Evolutionary conservation across 1,140 invertebrate species (phyloP), one percentile per base, ranked within the genome.

Genomic region (Lutraria rhynchaena): DNA sequence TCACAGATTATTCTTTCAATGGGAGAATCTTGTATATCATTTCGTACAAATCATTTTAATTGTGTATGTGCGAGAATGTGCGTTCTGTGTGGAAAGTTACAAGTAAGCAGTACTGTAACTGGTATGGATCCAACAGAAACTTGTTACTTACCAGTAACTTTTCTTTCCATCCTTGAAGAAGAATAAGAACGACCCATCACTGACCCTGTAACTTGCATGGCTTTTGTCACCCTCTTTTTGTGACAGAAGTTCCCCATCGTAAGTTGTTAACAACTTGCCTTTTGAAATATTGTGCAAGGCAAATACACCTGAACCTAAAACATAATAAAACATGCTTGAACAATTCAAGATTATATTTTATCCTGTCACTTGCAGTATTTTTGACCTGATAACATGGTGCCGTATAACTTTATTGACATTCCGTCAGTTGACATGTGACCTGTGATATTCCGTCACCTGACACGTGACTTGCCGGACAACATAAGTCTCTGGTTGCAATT

Each of bases 261-360:
- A 61, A 17, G 27, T 13, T 13, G 27, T 24, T 61, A 61, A 29
- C 27, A 61, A 29, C 27, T 29, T 13, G 58, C 58, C 58, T 17
- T 61, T 61, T 31, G 15, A 22, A n/a, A 61, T 61, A n/a, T 61
- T n/a, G 27, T 24, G 27, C 27, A 27, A 15, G 13, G 58, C 58
- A 61, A 61, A 61, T 17, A 61, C 58, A n/a, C 58, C 58, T 61
- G 58, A 61, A 61, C 58, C 58, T 61, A 35, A 61, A 61, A 61
- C 33, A 35, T 29, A 61, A 61, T 29, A 61, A 61, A 22, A 61
- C 58, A 61, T n/a, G n/a, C n/a, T n/a, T n/a, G n/a, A n/a, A n/a
- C n/a, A n/a, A n/a, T n/a, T n/a, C n/a, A n/a, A n/a, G n/a, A n/a
- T n/a, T n/a, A n/a, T n/a, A n/a, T n/a, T n/a, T n/a, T n/a, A n/a